Evolutionary conservation across 2,797 vertebrate species (phyloP), one percentile per base, ranked within the genome.

Genomic region (Gallinago solitaria): DNA sequence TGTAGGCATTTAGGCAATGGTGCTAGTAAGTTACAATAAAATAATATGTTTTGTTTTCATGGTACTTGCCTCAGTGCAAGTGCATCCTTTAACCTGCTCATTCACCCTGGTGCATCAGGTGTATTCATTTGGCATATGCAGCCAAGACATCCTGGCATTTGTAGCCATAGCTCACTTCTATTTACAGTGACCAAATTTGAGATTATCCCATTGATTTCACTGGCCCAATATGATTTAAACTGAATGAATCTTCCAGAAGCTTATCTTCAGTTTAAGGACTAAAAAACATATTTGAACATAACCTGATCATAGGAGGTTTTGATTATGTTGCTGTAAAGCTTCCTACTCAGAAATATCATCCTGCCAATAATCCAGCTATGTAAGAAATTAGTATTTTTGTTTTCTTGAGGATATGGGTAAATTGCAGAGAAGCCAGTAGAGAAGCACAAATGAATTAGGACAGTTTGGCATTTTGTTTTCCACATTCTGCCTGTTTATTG

Each of bases 1-100:
- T 87, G 51, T 64, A 93, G 81, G 37, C 74, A 92, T 93, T 91
- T 96, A 87, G 94, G 81, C 83, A 89, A 59, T 48, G 57, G 65
- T 90, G 27, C 6, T 90, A 87, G 89, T 91, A 94, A 93, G 67
- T 93, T 90, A 89, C 5, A 3, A n/a, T 63, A 75, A 61, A 70
- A 76, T 80, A 64, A 53, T 68, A 45, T 37, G 9, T 67, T 92
- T 89, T 79, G 9, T 76, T 91, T 79, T 84, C 48, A 11, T 67
- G 30, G 16, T n/a, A 17, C 23, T 73, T 65, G 35, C 43, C 53
- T 69, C 37, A 15, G 59, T 75, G 48, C 15, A 59, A 8, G 27
- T 51, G 24, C 45, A 19, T 71, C 33, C 20, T 83, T 41, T 83
- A 16, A 16, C 21, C 41, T 47, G 33, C 45, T 81, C 18, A 5